These are phyloP conservation scores for Astropecten irregularis DNA, from an alignment of 53 echinoderm and acorn worm genomes.

Conservation along the genomic window DNA sequence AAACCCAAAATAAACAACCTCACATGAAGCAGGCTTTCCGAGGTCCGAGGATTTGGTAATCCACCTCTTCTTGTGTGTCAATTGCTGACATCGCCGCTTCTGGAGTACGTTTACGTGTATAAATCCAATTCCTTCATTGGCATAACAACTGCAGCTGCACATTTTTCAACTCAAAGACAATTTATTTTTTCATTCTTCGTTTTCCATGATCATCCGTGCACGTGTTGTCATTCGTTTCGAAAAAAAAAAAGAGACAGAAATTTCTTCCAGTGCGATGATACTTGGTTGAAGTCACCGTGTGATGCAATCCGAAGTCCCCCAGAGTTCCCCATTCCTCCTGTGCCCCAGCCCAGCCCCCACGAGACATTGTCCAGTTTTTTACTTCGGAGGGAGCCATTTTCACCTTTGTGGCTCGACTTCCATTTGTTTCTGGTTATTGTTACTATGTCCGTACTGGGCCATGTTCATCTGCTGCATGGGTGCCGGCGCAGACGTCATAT, in stretches of 20 bases:
- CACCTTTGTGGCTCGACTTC: constrained; percentile 79
- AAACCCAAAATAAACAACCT: too few relatives aligned
- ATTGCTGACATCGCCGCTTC: too few relatives aligned
- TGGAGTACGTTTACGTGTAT: too few relatives aligned
- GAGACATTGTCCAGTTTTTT: constrained; percentile 2
- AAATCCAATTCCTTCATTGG: background rate
- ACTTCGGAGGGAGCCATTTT: constrained; percentile 36
- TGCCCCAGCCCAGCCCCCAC: constrained; percentile 2
- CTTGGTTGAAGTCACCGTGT: too few relatives aligned
- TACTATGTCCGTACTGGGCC: constrained; percentile 49
- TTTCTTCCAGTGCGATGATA: background rate
- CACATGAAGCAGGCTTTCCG: too few relatives aligned
- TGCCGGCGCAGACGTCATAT: constrained; percentile 73
- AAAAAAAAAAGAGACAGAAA: background rate
- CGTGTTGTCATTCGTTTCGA: too few relatives aligned
- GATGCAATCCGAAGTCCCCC: too few relatives aligned
- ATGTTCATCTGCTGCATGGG: constrained; percentile 54
- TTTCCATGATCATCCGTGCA: background rate
- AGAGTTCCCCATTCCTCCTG: background rate
- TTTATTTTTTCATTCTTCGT: constrained; percentile 1
- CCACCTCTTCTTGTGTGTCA: too few relatives aligned
- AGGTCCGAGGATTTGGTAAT: too few relatives aligned
- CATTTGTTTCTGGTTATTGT: constrained; percentile 76
- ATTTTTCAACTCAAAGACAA: background rate
- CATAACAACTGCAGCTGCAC: constrained; percentile 52